Conservation (phyloP, 2,888 invertebrate species). For the Drosophila mettleri region DNA sequence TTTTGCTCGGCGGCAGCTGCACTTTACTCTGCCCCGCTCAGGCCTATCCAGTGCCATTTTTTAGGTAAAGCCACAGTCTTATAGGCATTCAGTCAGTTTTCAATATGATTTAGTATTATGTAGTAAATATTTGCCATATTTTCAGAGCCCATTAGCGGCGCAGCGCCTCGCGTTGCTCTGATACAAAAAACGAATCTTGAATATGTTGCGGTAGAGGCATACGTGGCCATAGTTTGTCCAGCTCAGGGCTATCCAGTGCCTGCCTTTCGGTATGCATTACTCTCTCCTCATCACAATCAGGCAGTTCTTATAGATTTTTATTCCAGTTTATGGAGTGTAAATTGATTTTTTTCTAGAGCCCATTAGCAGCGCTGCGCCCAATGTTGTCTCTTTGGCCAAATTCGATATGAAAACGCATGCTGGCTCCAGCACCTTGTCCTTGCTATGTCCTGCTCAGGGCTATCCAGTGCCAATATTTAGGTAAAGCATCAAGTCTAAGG, state of each 20-base stretch:
- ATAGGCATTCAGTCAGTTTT: constrained; percentile 49
- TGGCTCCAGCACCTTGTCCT: constrained; percentile 66
- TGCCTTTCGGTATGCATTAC: constrained; percentile 87
- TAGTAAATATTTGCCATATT: neutral
- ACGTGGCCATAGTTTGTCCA: constrained; percentile 83
- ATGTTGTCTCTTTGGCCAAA: constrained; percentile 86
- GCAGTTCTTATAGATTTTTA: constrained; percentile 27
- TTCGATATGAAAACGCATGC: constrained; percentile 82
- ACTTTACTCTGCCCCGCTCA: constrained; percentile 88
- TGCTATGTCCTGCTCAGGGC: constrained; percentile 86
- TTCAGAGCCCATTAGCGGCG: constrained; percentile 89
- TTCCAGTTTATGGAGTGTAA: neutral
- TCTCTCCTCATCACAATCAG: constrained; percentile 46
- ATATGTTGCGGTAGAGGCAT: constrained; percentile 83
- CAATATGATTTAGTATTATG: neutral
- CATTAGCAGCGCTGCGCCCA: constrained; percentile 89
- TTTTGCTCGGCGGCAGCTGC: constrained; percentile 53
- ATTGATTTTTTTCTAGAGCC: constrained; percentile 86
- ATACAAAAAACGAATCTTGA: constrained; percentile 83
- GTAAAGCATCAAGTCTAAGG: constrained; percentile 77
- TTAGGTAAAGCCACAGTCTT: constrained; percentile 86
- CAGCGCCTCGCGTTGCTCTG: constrained; percentile 88
- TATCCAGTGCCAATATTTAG: constrained; percentile 86
- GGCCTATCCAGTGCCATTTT: constrained; percentile 88
- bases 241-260: constrained; percentile 87